Evolutionary conservation across 2,113 vertebrate species (phyloP), one percentile per base, ranked within the genome.

Genomic region (Ursus arctos): DNA sequence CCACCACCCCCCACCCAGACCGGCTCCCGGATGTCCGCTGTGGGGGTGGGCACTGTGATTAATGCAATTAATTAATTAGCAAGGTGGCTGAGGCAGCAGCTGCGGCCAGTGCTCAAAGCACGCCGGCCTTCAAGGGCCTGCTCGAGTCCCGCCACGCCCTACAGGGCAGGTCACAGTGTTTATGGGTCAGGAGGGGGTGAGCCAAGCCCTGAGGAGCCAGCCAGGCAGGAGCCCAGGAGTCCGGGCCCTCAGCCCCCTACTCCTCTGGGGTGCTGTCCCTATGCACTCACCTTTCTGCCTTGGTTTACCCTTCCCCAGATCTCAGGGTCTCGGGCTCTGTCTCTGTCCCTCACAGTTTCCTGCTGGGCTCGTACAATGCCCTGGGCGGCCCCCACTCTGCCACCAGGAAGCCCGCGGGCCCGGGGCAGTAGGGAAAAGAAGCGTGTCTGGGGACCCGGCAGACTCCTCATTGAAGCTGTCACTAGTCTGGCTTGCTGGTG

Each of bases 61-160:
- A 96, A 97, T 85, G 92, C 85, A 96, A 97, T 97, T 98, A 98
- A 97, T 97, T 97, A 95, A 97, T 97, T 96, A 97, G 72, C 33
- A 40, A 94, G 90, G 95, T 83, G 74, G 95, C 96, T 95, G 88
- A 93, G 76, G 80, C 88, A 93, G 96, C 96, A 97, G 92, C 96
- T 88, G 96, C 77, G 88, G 82, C 93, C 85, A 43, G 80, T 2
- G 53, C 88, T 85, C 53, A 8, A 72, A 67, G 93, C 95, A 82
- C 26, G 5, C 61, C 1, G 31, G 77, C 85, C 86, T 96, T 94
- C 22, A 49, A 91, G 90, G 91, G 81, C 49, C 82, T 51, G 53
- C 51, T 81, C 2, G 7, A 61, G 33, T 69, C 61, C 24, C 0
- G 33, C 93, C 63, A 0, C 36, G 0, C 92, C 96, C 89, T 36